Conservation (phyloP, 2,113 vertebrate species). For the Grammomys dolichurus region DNA sequence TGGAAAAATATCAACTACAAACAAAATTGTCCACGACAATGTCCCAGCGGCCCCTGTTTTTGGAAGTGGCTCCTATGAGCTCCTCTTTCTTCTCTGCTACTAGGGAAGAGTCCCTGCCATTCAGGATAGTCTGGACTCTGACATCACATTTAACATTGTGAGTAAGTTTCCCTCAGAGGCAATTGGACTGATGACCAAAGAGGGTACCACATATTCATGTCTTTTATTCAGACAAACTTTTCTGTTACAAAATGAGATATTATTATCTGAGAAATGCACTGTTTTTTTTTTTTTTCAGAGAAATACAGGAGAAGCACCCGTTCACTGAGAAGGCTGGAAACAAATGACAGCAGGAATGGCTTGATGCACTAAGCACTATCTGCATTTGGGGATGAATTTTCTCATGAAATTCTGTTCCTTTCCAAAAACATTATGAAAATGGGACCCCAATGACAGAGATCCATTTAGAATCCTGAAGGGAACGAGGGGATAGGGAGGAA, state of each 20-base stretch:
- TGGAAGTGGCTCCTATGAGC: background rate
- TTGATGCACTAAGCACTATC: background rate
- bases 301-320: background rate
- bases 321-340: background rate
- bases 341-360: background rate
- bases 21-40: background rate
- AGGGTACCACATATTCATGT: background rate
- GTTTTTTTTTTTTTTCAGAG: slow-evolving; percentile 7
- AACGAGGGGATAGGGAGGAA: background rate
- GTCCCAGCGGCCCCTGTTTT: background rate
- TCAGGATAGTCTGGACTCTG: background rate
- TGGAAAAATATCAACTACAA: background rate
- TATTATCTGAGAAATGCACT: background rate
- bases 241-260: slow-evolving; percentile 32
- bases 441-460: slow-evolving; percentile 36
- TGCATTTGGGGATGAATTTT: slow-evolving; percentile 21
- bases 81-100: background rate
- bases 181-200: background rate
- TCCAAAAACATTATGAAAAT: slow-evolving; percentile 41
- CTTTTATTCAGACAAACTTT: background rate
- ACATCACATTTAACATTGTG: background rate
- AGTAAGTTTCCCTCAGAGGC: background rate
- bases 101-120: background rate
- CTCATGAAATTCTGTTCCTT: slow-evolving; percentile 37
- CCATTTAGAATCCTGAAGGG: slow-evolving; percentile 33